Conservation (phyloP, 2,888 invertebrate species). For the Stenichneumon culpator region DNA sequence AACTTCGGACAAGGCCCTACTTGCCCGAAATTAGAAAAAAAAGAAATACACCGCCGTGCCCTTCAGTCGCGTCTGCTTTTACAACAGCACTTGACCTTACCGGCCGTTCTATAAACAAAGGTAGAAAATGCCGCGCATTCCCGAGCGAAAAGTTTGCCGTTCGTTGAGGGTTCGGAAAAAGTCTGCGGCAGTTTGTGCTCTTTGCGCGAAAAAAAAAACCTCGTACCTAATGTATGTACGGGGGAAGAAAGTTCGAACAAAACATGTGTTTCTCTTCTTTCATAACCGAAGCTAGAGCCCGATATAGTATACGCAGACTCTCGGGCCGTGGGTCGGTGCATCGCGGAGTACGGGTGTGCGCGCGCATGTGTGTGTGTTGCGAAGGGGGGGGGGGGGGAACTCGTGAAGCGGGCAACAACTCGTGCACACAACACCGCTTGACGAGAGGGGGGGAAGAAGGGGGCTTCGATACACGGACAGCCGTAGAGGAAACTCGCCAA, state of each 20-base stretch:
- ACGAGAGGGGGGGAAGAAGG: neutral
- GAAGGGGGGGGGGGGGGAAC: too few relatives aligned
- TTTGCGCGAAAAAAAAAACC: neutral
- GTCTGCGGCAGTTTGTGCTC: neutral
- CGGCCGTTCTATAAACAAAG: too few relatives aligned
- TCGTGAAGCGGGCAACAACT: conserved; percentile 24
- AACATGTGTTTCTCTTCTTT: conserved; percentile 41
- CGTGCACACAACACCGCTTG: conserved; percentile 27
- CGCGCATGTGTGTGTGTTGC: conserved; percentile 13
- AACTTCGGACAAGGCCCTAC: too few relatives aligned
- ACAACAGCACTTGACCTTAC: too few relatives aligned
- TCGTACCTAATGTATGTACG: conserved; percentile 43
- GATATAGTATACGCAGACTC: conserved; percentile 31
- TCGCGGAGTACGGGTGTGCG: conserved; percentile 8
- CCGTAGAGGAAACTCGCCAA: neutral
- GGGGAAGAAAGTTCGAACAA: conserved; percentile 40
- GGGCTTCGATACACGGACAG: neutral
- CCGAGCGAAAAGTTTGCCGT: neutral
- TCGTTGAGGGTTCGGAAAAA: neutral
- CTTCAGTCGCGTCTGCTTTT: too few relatives aligned
- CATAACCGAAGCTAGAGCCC: conserved; percentile 54
- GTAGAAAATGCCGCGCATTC: too few relatives aligned
- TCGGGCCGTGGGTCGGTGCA: conserved; percentile 26
- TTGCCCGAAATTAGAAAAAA: too few relatives aligned
- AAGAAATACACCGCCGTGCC: too few relatives aligned